A percentile compares a stretch with the other conserved stretches of the same genome.
phyloP scores from a whole-genome alignment of 2,113 vertebrate species.

The Tinamus guttatus region DNA sequence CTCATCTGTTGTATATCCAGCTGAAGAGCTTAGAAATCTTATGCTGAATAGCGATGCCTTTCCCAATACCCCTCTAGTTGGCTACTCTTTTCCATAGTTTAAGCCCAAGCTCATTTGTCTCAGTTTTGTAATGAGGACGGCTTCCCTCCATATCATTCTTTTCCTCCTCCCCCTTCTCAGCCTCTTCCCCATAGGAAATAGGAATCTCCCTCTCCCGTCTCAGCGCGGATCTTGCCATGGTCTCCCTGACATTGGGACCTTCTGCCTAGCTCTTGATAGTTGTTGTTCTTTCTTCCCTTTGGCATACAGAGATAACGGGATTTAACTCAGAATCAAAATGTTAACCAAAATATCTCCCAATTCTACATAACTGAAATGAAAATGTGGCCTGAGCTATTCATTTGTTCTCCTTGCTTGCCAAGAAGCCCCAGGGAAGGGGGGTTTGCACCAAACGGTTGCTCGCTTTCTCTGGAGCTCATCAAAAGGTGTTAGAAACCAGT shows the following conservation, averaged over 20 bases:
- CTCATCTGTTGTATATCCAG: neutral
- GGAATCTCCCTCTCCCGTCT: neutral
- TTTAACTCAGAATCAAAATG: neutral
- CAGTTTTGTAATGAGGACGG: neutral
- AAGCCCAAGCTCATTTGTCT: neutral
- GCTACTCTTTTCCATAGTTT: neutral
- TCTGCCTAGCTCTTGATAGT: neutral
- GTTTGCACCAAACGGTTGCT: neutral
- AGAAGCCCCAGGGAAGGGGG: neutral
- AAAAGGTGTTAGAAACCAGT: neutral
- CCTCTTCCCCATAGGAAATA: neutral
- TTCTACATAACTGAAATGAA: neutral
- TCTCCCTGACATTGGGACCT: neutral
- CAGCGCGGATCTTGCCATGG: fast-evolving
- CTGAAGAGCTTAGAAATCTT: neutral
- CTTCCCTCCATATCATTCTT: fast-evolving
- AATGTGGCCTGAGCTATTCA: neutral
- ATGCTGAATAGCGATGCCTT: neutral
- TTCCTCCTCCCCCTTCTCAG: neutral
- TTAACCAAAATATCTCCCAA: neutral
- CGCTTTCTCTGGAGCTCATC: neutral
- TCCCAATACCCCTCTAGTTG: neutral
- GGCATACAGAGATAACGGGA: neutral
- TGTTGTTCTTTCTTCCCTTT: neutral
- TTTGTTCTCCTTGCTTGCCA: neutral